Evolutionary conservation across 2,113 vertebrate genomes (phyloP).

Genomic region (Boulengeromyrus knoepffleri): DNA sequence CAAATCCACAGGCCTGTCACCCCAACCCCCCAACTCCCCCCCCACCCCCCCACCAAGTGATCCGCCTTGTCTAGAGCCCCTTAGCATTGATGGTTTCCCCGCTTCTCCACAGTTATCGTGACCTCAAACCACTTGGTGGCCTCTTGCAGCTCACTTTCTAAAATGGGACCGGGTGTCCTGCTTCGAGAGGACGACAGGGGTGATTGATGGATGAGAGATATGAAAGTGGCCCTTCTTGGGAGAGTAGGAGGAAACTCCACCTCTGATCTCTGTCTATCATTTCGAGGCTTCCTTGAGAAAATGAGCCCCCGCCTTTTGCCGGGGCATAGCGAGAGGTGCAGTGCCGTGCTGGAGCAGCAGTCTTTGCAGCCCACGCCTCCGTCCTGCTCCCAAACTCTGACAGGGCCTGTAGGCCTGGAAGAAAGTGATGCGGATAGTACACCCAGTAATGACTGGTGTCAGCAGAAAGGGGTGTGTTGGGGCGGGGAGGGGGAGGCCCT

Average conservation of each 20-base stretch:
- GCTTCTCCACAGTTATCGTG: neutral
- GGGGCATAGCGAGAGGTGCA: neutral
- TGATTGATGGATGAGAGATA: neutral
- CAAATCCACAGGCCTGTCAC: neutral
- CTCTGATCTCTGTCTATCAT: neutral
- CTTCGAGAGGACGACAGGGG: neutral
- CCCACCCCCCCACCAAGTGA: neutral
- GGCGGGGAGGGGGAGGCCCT: constrained; percentile 17
- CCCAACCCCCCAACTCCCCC: neutral
- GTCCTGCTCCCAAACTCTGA: neutral
- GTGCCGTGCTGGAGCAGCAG: neutral
- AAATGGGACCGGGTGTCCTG: neutral
- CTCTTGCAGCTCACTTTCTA: neutral
- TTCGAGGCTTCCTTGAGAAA: neutral
- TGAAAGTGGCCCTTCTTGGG: neutral
- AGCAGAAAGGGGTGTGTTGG: constrained; percentile 26
- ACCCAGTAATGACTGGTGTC: constrained; percentile 45
- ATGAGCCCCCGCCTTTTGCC: neutral
- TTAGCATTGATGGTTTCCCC: neutral
- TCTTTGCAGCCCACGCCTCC: neutral
- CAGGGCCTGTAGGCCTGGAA: constrained; percentile 42
- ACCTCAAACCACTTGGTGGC: neutral
- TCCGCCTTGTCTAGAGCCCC: neutral
- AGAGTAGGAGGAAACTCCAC: neutral
- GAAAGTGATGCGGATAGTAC: constrained; percentile 46